Base-by-base conservation (phyloP, 2,113 vertebrate species). In the Penelope pileata region DNA sequence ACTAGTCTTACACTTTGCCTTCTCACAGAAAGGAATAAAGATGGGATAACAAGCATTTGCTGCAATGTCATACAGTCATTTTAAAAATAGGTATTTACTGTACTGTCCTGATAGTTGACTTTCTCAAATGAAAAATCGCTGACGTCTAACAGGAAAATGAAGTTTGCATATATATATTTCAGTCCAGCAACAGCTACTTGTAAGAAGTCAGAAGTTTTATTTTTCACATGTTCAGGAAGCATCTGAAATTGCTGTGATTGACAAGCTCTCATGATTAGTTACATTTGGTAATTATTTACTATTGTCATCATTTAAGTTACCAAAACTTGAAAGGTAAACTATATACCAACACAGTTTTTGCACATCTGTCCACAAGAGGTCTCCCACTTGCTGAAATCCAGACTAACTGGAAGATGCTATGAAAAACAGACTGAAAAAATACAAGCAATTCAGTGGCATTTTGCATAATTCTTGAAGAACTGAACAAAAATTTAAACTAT, bases 331-430 rank as follows among this genome's bases (percentile, higher is more conserved):
- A 78, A 17, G 26, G 36, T 40, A 40, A 94, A 64, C 16, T 7
- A 23, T 48, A 42, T 19, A 43, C 17, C 83, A 79, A 60, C 7
- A 12, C 2, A 74, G 75, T 19, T 42, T 82, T 92, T 90, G 67
- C 32, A 12, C 30, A 30, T 79, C 32, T 90, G 78, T 72, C 96
- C 96, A 96, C 96, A 86, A 91, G 89, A 94, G 92, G 95, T 92
- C 95, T 92, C 95, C 84, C 82, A 30, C 34, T 79, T 74, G 64
- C 74, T 85, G 80, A 80, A 86, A 75, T 40, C 16, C n/a, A 69
- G 54, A 45, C 60, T 78, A 59, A 63, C 23, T 7, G 29, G 34
- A 5, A 60, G 34, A 64, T 16, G 48, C 54, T 40, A 54, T 1
- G 6, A 88, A 77, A 84, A 82, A 47, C 11, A 29, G 78, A 45